Base-by-base conservation (phyloP, 2,113 vertebrate genomes). In the Tamias sibiricus region DNA sequence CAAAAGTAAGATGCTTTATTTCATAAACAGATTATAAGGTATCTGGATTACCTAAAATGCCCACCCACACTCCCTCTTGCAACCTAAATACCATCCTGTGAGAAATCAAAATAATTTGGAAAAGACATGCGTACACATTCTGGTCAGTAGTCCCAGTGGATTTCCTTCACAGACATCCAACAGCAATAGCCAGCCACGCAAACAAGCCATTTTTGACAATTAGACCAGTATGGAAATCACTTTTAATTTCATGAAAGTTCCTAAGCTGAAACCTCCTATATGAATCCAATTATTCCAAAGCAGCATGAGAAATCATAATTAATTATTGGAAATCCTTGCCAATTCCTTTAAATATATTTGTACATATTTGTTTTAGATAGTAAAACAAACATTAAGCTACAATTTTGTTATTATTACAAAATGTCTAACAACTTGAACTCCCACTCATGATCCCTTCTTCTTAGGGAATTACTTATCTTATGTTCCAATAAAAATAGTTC, bases 321-420 rank as follows among this genome's bases (percentile, higher is more conserved):
- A 64, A 72, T 82, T 77, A 68, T 44, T 57, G 16, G 6, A 24
- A 42, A 77, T 57, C 37, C 22, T 90, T 83, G 24, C 1, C 4
- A 90, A 77, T 83, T 87, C 24, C 26, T 88, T 49, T 57, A 64
- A 6, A 77, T 71, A 71, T 72, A 44, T 71, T 32, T 79, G 30
- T 52, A 79, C 66, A 83, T 91, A 28, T 54, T 57, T 91, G 10
- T 76, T 49, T 82, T 82, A 76, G 22, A 59, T 62, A 59, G 85
- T 79, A 71, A 90, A 95, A 84, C 37, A 90, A 90, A 93, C 28
- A 2, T 54, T 80, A 82, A 3, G 35, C 13, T 74, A 81, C 69
- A 49, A 14, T 47, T 28, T 12, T 35, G 7, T 85, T 47, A 6
- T n/a, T 54, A 11, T 87, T 76, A 81, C 37, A 81, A 54, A 82